Percentiles rank a stretch among this genome's conserved stretches.
Evolutionary conservation across 2,797 vertebrate species (phyloP).

Genomic region (Chromis chromis): DNA sequence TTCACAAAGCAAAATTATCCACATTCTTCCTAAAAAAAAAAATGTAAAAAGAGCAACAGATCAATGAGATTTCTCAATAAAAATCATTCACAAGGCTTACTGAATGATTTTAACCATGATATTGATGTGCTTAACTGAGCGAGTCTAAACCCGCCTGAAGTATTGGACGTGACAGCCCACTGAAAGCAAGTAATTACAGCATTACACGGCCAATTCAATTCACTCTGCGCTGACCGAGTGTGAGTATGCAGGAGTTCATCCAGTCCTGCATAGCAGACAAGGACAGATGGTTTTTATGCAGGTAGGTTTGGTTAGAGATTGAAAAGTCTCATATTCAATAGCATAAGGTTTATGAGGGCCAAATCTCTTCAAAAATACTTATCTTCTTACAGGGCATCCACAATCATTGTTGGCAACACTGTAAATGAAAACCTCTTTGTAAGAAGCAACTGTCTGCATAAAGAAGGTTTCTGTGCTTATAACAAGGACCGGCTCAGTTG

Average conservation of each 20-base stretch:
- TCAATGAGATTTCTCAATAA: neutral
- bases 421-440: neutral
- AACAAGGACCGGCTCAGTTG: too few species aligned
- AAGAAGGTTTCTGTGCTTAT: neutral
- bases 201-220: slow-evolving; percentile 74
- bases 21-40: too few species aligned
- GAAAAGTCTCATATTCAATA: neutral
- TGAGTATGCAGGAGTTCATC: slow-evolving; percentile 41
- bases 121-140: slow-evolving; percentile 34
- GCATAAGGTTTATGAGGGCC: too few species aligned
- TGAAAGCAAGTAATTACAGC: slow-evolving; percentile 72
- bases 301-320: slow-evolving; percentile 1
- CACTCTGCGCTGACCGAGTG: slow-evolving; percentile 40
- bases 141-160: slow-evolving; percentile 58
- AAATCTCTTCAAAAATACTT: neutral
- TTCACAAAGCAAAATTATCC: neutral
- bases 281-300: neutral
- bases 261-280: slow-evolving; percentile 31
- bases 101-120: slow-evolving; percentile 17
- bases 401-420: too few species aligned
- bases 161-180: slow-evolving; percentile 79
- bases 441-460: neutral
- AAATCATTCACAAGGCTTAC: neutral
- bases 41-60: neutral
- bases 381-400: neutral